phyloP scores from a whole-genome alignment of 2,797 vertebrate species.

The Sebastes variabilis region DNA sequence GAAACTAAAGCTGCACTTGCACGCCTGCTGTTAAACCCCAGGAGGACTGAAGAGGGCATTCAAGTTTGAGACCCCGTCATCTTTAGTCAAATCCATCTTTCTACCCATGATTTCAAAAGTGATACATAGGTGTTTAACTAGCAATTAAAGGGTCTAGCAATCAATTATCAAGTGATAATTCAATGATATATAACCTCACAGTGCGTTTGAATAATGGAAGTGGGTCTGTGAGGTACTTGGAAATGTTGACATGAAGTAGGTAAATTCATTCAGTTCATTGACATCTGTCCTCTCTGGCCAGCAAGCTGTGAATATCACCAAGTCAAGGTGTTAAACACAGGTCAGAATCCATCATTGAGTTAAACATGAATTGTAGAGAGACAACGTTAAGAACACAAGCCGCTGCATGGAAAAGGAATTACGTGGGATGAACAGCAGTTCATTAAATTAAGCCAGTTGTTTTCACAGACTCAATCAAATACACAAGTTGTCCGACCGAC shows the following conservation, averaged over 20 bases:
- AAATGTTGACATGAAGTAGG: background rate
- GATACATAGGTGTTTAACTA: background rate
- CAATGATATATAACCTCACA: background rate
- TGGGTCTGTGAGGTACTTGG: background rate
- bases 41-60: background rate
- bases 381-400: background rate
- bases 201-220: background rate
- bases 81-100: background rate
- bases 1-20: background rate
- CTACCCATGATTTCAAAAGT: background rate
- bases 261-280: slow-evolving; percentile 26
- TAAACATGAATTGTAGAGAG: background rate
- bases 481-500: background rate
- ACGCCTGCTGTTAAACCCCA: background rate
- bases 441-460: background rate
- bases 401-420: background rate
- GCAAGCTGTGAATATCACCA: slow-evolving; percentile 17
- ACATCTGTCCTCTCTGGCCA: slow-evolving; percentile 64
- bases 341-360: background rate
- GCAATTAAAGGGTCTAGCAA: background rate
- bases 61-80: background rate
- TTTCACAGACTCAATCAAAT: slow-evolving; percentile 3
- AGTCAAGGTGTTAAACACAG: slow-evolving; percentile 17
- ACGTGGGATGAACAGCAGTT: background rate
- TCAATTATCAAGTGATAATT: background rate